These are phyloP conservation scores for Drosophila sechellia DNA, from an alignment of 1,140 invertebrate genomes.

Conservation along the genomic window DNA sequence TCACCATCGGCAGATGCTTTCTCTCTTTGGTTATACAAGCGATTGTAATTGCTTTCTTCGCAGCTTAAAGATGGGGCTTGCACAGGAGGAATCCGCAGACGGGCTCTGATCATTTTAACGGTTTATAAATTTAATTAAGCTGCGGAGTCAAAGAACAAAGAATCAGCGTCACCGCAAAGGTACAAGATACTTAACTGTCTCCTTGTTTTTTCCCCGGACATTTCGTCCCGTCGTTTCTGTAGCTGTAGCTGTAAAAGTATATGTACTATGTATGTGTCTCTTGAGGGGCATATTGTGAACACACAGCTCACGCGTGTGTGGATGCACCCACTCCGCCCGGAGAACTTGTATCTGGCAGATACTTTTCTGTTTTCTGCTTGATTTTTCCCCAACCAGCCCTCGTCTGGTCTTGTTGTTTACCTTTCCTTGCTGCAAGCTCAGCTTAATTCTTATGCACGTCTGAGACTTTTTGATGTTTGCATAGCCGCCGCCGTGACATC, in stretches of 20 bases:
- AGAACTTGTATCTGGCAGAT: conserved; percentile 52
- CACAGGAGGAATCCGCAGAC: conserved; percentile 53
- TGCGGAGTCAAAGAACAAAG: conserved; percentile 48
- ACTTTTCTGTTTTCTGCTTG: conserved; percentile 40
- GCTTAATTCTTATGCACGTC: conserved; percentile 69
- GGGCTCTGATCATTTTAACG: conserved; percentile 68
- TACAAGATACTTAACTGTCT: conserved; percentile 45
- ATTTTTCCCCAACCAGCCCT: conserved; percentile 37
- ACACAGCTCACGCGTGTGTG: conserved; percentile 63
- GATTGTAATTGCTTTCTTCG: conserved; percentile 35
- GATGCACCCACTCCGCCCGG: conserved; percentile 62
- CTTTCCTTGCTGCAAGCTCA: conserved; percentile 59
- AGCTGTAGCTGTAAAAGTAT: conserved; percentile 30
- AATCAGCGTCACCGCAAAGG: conserved; percentile 41
- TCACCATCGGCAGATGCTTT: background rate
- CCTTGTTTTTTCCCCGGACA: conserved; percentile 12
- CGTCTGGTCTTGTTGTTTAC: conserved; percentile 45
- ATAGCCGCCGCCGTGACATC: conserved; percentile 30
- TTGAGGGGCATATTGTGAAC: conserved; percentile 59
- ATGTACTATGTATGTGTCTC: conserved; percentile 23
- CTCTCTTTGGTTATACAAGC: conserved; percentile 9
- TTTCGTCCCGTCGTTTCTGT: conserved; percentile 7
- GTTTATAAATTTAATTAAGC: conserved; percentile 73
- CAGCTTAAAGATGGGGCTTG: conserved; percentile 37
- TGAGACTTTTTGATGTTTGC: conserved; percentile 43